A percentile compares a stretch with the other conserved stretches of the same genome.
These are phyloP conservation scores for Drosophila neonasuta DNA, from an alignment of 2,888 invertebrate species.

Conservation along the genomic window DNA sequence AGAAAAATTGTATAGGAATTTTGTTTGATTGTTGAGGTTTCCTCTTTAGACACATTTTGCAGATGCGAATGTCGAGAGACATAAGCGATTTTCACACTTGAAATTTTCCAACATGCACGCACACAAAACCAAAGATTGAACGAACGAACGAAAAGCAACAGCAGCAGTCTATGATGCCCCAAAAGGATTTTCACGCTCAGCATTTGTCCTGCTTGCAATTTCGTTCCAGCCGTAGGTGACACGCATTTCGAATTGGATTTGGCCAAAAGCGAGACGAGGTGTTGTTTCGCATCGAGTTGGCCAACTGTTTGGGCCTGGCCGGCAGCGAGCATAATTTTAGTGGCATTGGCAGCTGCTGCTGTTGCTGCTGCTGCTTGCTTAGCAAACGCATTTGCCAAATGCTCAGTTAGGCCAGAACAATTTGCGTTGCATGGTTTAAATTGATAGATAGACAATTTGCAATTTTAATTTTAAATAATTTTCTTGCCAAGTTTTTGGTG, in stretches of 20 bases:
- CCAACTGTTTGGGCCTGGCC: slow-evolving; percentile 50
- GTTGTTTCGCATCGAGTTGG: slow-evolving; percentile 42
- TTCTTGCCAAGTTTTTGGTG: background rate
- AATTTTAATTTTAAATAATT: background rate
- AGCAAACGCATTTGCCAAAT: slow-evolving; percentile 35
- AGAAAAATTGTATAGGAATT: slow-evolving; percentile 33
- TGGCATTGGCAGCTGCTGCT: slow-evolving; percentile 52
- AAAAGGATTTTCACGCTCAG: slow-evolving; percentile 66
- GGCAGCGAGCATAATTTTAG: slow-evolving; percentile 65
- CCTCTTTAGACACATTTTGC: slow-evolving; percentile 45
- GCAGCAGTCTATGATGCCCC: slow-evolving; percentile 32
- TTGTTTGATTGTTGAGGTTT: slow-evolving; percentile 33
- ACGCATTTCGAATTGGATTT: slow-evolving; percentile 76
- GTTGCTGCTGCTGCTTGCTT: slow-evolving; percentile 37
- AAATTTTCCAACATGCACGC: slow-evolving; percentile 38
- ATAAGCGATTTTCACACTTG: slow-evolving; percentile 70
- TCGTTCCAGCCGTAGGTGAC: slow-evolving; percentile 62
- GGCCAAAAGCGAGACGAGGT: slow-evolving; percentile 54
- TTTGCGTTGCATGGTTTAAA: slow-evolving; percentile 34
- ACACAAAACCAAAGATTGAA: slow-evolving; percentile 20
- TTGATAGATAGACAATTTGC: slow-evolving; percentile 25
- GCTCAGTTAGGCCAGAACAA: slow-evolving; percentile 14
- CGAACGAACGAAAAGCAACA: no score
- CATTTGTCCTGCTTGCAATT: slow-evolving; percentile 53
- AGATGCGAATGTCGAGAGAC: slow-evolving; percentile 62